Percentiles rank a stretch among this genome's conserved stretches.
Evolutionary conservation across 2,113 vertebrate genomes (phyloP).

Genomic region (Apodemus sylvaticus): DNA sequence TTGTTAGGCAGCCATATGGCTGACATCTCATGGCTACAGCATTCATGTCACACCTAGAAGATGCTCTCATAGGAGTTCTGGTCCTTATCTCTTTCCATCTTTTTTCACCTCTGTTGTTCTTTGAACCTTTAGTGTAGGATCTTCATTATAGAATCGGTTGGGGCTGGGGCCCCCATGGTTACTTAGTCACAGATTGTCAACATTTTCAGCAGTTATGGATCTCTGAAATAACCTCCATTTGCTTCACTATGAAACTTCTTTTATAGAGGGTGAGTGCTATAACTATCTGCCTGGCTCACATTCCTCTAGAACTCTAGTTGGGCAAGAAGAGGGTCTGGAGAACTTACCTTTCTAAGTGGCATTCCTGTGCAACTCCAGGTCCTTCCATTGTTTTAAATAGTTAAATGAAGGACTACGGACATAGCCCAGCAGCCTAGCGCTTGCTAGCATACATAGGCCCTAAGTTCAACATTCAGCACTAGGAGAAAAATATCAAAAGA

Average conservation of each 20-base stretch:
- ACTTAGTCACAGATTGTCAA: background rate
- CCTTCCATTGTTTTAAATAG: background rate
- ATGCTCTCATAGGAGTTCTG: background rate
- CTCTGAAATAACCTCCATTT: background rate
- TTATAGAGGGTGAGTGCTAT: background rate
- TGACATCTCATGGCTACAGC: background rate
- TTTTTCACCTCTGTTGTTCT: background rate
- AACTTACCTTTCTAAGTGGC: background rate
- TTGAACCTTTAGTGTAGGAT: background rate
- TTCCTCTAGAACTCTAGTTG: background rate
- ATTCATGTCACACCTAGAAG: background rate
- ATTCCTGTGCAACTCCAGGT: background rate
- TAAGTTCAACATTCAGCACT: background rate
- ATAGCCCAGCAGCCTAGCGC: background rate
- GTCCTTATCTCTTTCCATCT: background rate
- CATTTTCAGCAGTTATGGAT: background rate
- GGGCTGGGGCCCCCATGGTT: accelerated
- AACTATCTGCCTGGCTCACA: background rate
- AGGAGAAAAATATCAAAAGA: background rate
- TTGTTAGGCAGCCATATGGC: background rate
- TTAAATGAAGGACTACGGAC: background rate
- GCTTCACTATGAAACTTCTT: background rate
- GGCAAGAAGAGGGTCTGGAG: background rate
- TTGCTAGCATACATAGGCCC: background rate
- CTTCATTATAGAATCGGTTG: background rate